Conservation (phyloP, 1,140 invertebrate species). For the Gryon sp. region DNA sequence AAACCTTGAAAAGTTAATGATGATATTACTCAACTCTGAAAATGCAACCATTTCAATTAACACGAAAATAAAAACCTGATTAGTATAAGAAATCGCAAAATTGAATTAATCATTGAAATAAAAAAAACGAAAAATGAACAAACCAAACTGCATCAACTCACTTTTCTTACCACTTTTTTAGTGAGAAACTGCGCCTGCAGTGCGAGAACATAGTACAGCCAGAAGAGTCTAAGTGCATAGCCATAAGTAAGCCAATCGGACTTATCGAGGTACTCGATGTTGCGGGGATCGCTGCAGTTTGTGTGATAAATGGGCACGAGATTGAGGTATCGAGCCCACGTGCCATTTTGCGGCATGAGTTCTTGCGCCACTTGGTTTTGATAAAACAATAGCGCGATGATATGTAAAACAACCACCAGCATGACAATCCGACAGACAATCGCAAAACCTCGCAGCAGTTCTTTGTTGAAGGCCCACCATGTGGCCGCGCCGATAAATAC, state of each 20-base stretch:
- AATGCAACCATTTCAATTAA: not conserved
- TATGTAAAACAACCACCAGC: conserved; percentile 87
- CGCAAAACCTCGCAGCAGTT: conserved; percentile 86
- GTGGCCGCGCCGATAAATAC: conserved; percentile 91
- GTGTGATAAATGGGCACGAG: conserved; percentile 82
- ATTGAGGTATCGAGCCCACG: conserved; percentile 86
- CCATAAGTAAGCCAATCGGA: conserved; percentile 86
- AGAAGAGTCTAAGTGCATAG: conserved; percentile 87
- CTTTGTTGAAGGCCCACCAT: conserved; percentile 91
- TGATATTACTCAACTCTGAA: too few species aligned
- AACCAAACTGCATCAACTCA: too few species aligned
- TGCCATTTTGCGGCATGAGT: conserved; percentile 84
- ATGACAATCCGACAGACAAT: conserved; percentile 86
- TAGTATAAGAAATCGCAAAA: too few species aligned
- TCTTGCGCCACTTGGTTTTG: conserved; percentile 92
- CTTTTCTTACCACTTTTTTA: conserved; percentile 84
- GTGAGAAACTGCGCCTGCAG: conserved; percentile 85
- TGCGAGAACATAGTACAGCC: conserved; percentile 86
- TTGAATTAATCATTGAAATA: too few species aligned
- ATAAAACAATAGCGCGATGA: conserved; percentile 89
- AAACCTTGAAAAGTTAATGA: too few species aligned
- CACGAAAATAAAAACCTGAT: not conserved
- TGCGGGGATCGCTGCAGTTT: conserved; percentile 83
- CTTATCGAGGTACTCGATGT: conserved; percentile 81
- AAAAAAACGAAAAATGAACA: too few species aligned